Percentiles rank a stretch among this genome's conserved stretches.
Conservation (phyloP, 2,888 invertebrate genomes). For the Melanargia galathea region DNA sequence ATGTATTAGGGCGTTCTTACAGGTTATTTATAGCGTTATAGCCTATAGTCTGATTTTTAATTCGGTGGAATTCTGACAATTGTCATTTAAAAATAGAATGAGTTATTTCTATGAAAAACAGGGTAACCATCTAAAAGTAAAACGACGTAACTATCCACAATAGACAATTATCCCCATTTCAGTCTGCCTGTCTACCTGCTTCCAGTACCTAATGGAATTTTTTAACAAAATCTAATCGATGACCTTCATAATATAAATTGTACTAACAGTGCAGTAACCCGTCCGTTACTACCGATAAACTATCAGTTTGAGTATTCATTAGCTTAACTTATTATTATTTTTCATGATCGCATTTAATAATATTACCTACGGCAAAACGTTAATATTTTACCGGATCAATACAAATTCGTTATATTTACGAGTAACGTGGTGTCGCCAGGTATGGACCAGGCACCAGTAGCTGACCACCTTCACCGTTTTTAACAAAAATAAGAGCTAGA, state of each 20-base stretch:
- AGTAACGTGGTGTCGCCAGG: not conserved
- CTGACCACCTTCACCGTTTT: too few relatives aligned
- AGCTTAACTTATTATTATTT: not conserved
- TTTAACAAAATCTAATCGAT: not conserved
- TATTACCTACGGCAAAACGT: not conserved
- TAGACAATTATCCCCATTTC: too few relatives aligned
- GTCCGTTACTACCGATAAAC: constrained; percentile 13
- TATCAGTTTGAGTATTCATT: constrained; percentile 6
- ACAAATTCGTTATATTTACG: not conserved
- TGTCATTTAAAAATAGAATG: too few relatives aligned
- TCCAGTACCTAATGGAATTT: not conserved
- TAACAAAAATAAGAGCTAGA: too few relatives aligned
- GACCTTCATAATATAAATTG: constrained; percentile 1
- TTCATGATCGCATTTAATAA: not conserved
- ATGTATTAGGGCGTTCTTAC: too few relatives aligned
- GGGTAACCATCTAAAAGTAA: too few relatives aligned
- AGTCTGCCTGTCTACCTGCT: not conserved
- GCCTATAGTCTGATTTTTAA: too few relatives aligned
- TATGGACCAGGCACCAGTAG: too few relatives aligned
- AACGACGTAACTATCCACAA: too few relatives aligned
- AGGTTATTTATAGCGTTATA: too few relatives aligned
- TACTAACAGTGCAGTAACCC: constrained; percentile 6
- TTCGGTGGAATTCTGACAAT: too few relatives aligned
- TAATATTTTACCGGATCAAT: not conserved
- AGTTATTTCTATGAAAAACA: too few relatives aligned